phyloP scores from a whole-genome alignment of 2,113 vertebrate species.

The Euleptes europaea region DNA sequence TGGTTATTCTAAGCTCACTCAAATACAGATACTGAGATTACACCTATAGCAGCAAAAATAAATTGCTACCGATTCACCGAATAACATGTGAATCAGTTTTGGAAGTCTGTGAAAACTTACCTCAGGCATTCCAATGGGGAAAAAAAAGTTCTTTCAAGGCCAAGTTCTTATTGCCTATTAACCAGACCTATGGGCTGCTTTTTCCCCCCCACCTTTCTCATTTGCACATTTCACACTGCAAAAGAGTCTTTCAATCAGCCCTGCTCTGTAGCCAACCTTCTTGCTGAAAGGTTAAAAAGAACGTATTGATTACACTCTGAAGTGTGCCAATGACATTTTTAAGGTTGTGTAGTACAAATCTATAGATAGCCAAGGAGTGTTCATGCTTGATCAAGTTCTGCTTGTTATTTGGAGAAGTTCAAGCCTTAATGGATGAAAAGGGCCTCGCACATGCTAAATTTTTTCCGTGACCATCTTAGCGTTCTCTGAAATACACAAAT shows the following conservation, averaged over 20 bases:
- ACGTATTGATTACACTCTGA: constrained; percentile 70
- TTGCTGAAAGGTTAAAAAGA: constrained; percentile 71
- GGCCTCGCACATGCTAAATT: constrained; percentile 61
- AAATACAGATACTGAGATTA: neutral
- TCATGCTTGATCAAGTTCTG: constrained; percentile 72
- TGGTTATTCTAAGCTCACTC: too few species aligned
- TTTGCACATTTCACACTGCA: constrained; percentile 48
- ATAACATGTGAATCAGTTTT: neutral
- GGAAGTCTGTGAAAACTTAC: neutral
- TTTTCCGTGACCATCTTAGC: constrained; percentile 59
- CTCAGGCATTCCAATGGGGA: neutral
- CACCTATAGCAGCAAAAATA: neutral
- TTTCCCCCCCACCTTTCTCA: constrained; percentile 22
- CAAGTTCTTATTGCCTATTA: constrained; percentile 3
- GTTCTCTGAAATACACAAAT: constrained; percentile 42
- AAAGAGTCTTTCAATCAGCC: constrained; percentile 67
- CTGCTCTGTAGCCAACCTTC: constrained; percentile 65
- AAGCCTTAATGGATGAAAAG: constrained; percentile 58
- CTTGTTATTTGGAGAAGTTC: constrained; percentile 67
- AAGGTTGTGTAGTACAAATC: constrained; percentile 70
- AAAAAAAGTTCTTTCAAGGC: neutral
- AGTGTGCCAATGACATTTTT: constrained; percentile 74
- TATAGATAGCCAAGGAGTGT: constrained; percentile 68
- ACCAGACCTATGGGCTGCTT: constrained; percentile 31
- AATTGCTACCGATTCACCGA: neutral